These are phyloP conservation scores for Lysandra bellargus DNA, from an alignment of 2,888 invertebrate species.

Conservation along the genomic window DNA sequence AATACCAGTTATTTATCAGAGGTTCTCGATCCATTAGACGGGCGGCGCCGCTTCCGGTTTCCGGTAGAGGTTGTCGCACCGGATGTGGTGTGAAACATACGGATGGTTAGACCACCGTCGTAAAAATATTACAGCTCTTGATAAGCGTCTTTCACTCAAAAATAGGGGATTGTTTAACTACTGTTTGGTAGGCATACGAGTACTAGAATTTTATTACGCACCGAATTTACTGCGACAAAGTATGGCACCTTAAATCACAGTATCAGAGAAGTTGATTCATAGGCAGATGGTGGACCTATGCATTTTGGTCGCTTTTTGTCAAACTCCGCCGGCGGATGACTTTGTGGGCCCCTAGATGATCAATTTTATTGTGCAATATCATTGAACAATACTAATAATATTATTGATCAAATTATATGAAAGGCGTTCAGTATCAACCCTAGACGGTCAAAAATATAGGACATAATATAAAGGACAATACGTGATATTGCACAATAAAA, in stretches of 20 bases:
- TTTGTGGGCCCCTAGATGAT: no score
- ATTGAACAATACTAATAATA: no score
- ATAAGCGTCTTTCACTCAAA: constrained; percentile 2
- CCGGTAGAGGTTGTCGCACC: constrained; percentile 45
- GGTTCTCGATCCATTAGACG: constrained; percentile 50
- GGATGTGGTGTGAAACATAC: constrained; percentile 43
- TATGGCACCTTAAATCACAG: neutral
- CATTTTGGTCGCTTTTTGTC: no score
- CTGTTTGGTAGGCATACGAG: neutral
- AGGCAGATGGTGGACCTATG: no score
- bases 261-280: no score
- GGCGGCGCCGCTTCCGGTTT: constrained; percentile 47
- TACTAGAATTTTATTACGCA: neutral
- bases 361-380: no score
- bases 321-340: no score
- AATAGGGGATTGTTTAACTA: neutral
- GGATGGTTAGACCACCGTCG: constrained; percentile 24
- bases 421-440: no score
- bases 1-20: constrained; percentile 45
- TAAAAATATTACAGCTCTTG: constrained; percentile 32
- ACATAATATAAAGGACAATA: no score
- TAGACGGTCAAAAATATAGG: no score
- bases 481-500: no score
- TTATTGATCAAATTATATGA: no score
- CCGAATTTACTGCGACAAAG: neutral